Evolutionary conservation across 2,797 vertebrate genomes (phyloP).

Genomic region (Chaetodon trifasciatus): DNA sequence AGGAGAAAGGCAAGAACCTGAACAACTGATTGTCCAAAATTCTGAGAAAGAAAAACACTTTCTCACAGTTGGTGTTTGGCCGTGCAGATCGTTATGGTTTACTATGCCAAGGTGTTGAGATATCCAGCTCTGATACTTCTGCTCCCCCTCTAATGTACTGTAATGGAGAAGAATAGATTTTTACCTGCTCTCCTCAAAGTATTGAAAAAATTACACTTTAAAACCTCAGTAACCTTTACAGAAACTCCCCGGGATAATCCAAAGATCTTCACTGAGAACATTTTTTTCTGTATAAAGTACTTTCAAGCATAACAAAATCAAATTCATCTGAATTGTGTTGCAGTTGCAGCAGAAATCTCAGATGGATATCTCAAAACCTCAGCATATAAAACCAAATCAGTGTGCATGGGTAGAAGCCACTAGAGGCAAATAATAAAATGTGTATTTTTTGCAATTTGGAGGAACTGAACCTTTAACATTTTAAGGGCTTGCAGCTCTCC

Average conservation of each 20-base stretch:
- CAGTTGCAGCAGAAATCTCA: conserved; percentile 30
- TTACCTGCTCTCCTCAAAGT: background rate
- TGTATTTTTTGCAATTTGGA: conserved; percentile 10
- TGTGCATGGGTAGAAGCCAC: conserved; percentile 15
- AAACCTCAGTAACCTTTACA: conserved; percentile 4
- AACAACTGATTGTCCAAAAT: conserved; percentile 38
- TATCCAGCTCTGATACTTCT: background rate
- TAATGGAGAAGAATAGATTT: background rate
- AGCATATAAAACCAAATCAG: conserved; percentile 19
- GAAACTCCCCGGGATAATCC: background rate
- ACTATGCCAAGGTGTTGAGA: background rate
- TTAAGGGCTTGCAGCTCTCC: conserved; percentile 11
- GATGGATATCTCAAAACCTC: conserved; percentile 14
- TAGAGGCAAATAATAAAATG: background rate
- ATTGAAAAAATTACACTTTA: background rate
- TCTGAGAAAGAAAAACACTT: conserved; percentile 23
- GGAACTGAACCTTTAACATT: conserved; percentile 40
- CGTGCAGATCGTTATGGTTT: background rate
- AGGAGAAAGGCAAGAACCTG: conserved; percentile 30
- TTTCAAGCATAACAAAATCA: conserved; percentile 5
- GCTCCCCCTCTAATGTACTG: background rate
- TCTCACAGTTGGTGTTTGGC: conserved; percentile 16
- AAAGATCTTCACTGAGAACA: background rate
- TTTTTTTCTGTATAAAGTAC: background rate
- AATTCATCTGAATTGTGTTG: background rate